Evolutionary conservation across 2,888 invertebrate genomes (phyloP).

Genomic region (Hydraecia micacea): DNA sequence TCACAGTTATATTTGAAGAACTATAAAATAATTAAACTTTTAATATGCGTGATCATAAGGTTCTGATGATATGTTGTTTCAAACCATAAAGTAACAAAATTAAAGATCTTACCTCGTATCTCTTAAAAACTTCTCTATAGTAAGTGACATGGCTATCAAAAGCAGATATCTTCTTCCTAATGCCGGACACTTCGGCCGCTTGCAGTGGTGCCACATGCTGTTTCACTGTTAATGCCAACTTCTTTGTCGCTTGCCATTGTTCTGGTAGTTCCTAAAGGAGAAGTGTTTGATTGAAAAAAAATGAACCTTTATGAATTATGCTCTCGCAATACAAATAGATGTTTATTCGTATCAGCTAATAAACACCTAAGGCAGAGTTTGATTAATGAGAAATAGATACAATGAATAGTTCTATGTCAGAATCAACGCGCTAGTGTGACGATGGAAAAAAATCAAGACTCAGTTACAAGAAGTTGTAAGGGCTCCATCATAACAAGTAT

Average conservation of each 20-base stretch:
- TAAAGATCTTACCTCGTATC: constrained; percentile 87
- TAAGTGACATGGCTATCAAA: constrained; percentile 96
- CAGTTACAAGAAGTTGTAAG: background rate
- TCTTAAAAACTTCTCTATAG: constrained; percentile 97
- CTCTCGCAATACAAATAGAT: background rate
- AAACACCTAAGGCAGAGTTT: background rate
- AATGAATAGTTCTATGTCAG: background rate
- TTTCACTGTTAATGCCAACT: constrained; percentile 96
- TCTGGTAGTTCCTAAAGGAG: constrained; percentile 95
- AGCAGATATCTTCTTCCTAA: constrained; percentile 95
- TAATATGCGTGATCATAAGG: background rate
- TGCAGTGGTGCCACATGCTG: constrained; percentile 98
- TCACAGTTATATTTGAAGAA: constrained; percentile 94
- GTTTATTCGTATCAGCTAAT: background rate
- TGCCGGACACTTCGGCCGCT: constrained; percentile 97
- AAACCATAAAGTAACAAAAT: background rate
- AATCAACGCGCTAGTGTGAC: background rate
- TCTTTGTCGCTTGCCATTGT: constrained; percentile 98
- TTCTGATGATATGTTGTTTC: background rate
- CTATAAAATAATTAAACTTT: constrained; percentile 64
- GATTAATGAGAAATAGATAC: background rate
- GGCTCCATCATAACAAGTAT: background rate
- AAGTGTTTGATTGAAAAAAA: background rate
- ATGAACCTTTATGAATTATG: background rate
- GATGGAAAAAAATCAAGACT: background rate